Conservation (phyloP, 2,113 vertebrate species). For the Typhlomys cinereus region DNA sequence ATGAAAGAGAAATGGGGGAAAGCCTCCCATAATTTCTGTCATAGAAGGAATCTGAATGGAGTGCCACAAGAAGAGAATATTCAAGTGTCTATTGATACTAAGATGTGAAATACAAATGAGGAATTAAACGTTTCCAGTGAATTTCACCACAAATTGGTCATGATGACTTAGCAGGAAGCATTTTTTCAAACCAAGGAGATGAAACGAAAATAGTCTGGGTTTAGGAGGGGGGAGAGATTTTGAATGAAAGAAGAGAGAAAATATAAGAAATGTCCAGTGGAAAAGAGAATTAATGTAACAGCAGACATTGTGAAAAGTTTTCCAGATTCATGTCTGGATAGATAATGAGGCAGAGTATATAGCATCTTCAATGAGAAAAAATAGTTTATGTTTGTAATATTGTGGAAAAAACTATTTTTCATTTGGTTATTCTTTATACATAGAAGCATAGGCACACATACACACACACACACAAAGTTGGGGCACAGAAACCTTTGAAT, state of each 20-base stretch:
- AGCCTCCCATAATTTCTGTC: background rate
- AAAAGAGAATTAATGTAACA: background rate
- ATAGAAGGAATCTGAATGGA: slow-evolving; percentile 3
- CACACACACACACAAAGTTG: too few relatives aligned
- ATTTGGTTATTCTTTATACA: background rate
- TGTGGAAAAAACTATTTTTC: background rate
- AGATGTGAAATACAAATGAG: background rate
- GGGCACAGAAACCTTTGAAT: too few relatives aligned
- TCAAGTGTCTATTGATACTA: background rate
- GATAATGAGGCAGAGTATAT: background rate
- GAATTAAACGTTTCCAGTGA: slow-evolving; percentile 17
- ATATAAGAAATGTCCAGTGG: background rate
- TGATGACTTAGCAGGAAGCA: slow-evolving; percentile 28
- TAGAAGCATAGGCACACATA: too few relatives aligned
- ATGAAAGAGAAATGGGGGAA: background rate
- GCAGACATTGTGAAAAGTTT: background rate
- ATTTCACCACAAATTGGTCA: slow-evolving; percentile 2
- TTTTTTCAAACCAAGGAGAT: slow-evolving; percentile 4
- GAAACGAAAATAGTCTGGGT: background rate
- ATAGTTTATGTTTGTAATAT: background rate
- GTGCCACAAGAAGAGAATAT: background rate
- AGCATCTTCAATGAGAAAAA: slow-evolving; percentile 19
- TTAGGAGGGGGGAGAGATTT: background rate
- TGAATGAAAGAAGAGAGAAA: slow-evolving; percentile 5
- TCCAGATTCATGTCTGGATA: background rate